phyloP scores from a whole-genome alignment of 2,888 invertebrate genomes.

The Gonocerus acuteangulatus region DNA sequence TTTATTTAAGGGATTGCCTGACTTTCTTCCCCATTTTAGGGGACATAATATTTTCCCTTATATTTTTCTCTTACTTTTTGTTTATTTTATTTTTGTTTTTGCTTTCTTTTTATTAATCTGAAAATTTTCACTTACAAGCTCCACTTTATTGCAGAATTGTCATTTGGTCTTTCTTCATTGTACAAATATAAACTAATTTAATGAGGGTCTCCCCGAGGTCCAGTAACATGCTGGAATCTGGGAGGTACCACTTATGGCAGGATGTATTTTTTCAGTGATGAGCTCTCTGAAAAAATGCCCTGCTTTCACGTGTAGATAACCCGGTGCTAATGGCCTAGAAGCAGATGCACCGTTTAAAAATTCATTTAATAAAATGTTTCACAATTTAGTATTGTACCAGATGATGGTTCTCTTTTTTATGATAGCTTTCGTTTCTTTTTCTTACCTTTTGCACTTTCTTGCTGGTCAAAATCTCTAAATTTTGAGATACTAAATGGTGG shows the following conservation, averaged over 20 bases:
- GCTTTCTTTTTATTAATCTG: constrained; percentile 15
- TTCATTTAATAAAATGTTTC: no score
- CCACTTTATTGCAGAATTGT: not conserved
- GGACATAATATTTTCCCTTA: not conserved
- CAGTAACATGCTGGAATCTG: no score
- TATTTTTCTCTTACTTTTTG: constrained; percentile 1
- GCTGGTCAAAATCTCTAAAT: constrained; percentile 1
- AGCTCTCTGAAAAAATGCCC: no score
- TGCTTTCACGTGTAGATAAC: no score
- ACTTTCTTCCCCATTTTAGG: constrained; percentile 17
- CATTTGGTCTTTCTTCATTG: not conserved
- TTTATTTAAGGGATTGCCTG: constrained; percentile 13
- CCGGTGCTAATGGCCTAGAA: no score
- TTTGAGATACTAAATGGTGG: not conserved
- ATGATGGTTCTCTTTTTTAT: constrained; percentile 5
- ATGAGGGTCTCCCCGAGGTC: not conserved
- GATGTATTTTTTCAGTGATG: no score
- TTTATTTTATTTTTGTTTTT: constrained; percentile 19
- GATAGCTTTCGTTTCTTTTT: not conserved
- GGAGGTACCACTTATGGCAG: no score
- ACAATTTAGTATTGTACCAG: not conserved
- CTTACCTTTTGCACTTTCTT: constrained; percentile 13
- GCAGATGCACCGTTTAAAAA: no score
- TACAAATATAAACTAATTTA: not conserved
- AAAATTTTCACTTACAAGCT: not conserved